Percentiles rank a stretch among this genome's conserved stretches.
phyloP scores from a whole-genome alignment of 2,113 vertebrate species.

The Grammatotria lemairii region DNA sequence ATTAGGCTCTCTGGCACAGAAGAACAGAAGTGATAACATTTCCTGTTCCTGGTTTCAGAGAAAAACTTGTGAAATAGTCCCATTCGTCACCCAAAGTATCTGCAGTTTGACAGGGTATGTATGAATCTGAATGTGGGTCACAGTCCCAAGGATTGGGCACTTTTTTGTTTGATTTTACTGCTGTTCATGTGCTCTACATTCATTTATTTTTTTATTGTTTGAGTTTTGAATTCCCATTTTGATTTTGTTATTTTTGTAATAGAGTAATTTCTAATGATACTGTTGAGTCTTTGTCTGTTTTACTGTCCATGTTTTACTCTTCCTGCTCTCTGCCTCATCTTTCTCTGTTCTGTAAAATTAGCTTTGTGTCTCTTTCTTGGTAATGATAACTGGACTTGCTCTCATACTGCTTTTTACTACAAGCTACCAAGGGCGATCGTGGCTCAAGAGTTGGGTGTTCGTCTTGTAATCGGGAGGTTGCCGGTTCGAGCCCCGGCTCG shows the following conservation, averaged over 20 bases:
- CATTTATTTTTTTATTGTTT: not conserved
- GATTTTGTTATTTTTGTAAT: not conserved
- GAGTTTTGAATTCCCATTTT: not conserved
- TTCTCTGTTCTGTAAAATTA: not conserved
- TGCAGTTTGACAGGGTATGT: not conserved
- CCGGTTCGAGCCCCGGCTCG: too few relatives aligned
- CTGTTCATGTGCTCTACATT: not conserved
- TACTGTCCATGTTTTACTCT: not conserved
- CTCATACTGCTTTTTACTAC: not conserved
- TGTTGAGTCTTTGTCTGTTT: not conserved
- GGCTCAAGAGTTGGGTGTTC: too few relatives aligned
- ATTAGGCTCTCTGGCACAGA: not conserved
- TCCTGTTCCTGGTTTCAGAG: not conserved
- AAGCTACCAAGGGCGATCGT: too few relatives aligned
- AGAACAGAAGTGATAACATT: not conserved
- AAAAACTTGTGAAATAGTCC: not conserved
- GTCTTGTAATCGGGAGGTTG: too few relatives aligned
- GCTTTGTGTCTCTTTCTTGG: not conserved
- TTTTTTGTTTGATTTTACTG: not conserved
- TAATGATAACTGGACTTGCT: not conserved
- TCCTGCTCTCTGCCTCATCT: not conserved
- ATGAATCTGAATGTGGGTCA: not conserved
- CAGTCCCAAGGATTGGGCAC: not conserved
- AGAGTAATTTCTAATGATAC: not conserved
- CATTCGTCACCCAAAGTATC: not conserved